Evolutionary conservation across 2,113 vertebrate species (phyloP), one percentile per base, ranked within the genome.

Genomic region (Neodon shergylaensis): DNA sequence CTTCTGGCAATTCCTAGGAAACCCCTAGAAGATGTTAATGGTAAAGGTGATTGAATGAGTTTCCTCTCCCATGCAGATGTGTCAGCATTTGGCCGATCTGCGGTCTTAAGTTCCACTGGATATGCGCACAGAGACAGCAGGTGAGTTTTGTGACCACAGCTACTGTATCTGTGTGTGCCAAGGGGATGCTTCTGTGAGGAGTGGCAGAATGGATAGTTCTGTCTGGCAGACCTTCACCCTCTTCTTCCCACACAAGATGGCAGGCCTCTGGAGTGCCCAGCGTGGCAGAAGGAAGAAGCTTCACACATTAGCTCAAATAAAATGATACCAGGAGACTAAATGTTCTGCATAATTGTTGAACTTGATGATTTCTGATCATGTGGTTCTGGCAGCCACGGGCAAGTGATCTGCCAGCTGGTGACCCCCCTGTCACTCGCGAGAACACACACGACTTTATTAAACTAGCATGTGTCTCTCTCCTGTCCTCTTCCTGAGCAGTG

Each of bases 351-450:
- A 19, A 68, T 90, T 52, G 52, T 89, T 74, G 91, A 74, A 94
- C 81, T 85, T 78, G 87, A 72, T 91, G 87, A 96, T 85, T 95
- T 93, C 94, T 78, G 72, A 93, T 88, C 12, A 63, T 77, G 87
- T 68, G 93, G 87, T 9, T 1, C 90, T 83, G 93, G 96, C 82
- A 91, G 88, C 49, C 42, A 0, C 0, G 5, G 42, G 33, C 49
- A 26, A 74, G 83, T 9, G 54, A 87, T 87, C 91, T 93, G 94
- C 89, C 90, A 94, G 85, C 22, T 21, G 6, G 42, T 76, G 4
- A 78, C 47, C 86, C 91, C 94, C 92, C 96, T 63, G 79, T 77
- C 36, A 22, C 78, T 96, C 91, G 92, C 66, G 5, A 84, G 81
- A 85, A 90, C 78, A 86, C 72, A 63, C 39, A 0, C 3, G 42